Conservation (phyloP, 23 tunicate genomes). For the Trididemnum clinides region DNA sequence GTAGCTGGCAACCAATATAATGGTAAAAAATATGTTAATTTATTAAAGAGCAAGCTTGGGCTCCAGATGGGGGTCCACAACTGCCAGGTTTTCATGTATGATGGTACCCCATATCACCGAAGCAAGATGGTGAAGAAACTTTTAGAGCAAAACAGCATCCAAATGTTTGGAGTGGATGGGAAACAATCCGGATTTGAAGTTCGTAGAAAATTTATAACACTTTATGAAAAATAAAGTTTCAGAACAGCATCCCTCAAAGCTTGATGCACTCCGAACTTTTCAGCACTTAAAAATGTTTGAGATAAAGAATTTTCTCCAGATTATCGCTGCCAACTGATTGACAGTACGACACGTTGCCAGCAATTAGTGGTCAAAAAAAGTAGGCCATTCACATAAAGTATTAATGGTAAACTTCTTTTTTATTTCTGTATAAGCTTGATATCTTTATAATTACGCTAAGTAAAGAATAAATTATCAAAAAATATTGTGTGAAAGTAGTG, state of each 20-base stretch:
- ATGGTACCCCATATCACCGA: slow-evolving; percentile 23
- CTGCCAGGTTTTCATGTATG: slow-evolving; percentile 6
- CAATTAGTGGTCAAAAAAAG: neutral
- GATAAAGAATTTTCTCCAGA: neutral
- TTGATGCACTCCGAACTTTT: neutral
- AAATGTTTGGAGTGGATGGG: neutral
- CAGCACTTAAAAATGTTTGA: slow-evolving; percentile 1
- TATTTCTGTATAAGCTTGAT: neutral
- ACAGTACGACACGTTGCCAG: slow-evolving; percentile 9
- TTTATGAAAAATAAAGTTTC: slow-evolving; percentile 18
- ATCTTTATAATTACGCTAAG: no score
- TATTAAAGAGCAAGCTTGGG: neutral
- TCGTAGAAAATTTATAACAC: neutral
- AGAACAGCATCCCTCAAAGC: neutral
- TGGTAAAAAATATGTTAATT: neutral
- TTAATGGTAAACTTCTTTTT: neutral
- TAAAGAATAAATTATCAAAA: neutral
- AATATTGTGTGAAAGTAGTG: no score
- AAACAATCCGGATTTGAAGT: slow-evolving; percentile 19
- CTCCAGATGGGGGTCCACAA: slow-evolving; percentile 21
- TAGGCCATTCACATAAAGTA: neutral
- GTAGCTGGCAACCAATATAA: neutral
- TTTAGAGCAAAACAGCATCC: slow-evolving; percentile 6
- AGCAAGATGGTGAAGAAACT: slow-evolving; percentile 9
- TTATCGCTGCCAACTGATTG: neutral